Evolutionary conservation across 1,140 invertebrate genomes (phyloP).

Genomic region (Drosophila serrata): DNA sequence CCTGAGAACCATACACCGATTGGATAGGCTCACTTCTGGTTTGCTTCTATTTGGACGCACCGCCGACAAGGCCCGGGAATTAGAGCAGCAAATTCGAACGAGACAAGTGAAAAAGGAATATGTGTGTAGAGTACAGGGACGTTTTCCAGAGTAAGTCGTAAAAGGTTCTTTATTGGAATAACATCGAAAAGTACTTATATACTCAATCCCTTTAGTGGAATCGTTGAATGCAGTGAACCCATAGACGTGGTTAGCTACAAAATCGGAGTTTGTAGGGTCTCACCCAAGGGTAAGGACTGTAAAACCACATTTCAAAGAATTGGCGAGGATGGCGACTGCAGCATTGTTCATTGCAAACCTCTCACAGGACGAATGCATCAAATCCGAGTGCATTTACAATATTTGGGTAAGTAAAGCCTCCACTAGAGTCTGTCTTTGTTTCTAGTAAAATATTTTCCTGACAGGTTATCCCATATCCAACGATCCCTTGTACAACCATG

Average conservation of each 20-base stretch:
- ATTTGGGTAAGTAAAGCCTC: conserved; percentile 88
- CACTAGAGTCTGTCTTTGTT: not conserved
- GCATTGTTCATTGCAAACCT: conserved; percentile 96
- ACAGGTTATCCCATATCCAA: conserved; percentile 95
- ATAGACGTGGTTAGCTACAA: conserved; percentile 98
- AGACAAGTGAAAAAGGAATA: conserved; percentile 98
- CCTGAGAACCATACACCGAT: conserved; percentile 95
- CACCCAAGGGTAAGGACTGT: conserved; percentile 95
- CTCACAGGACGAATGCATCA: conserved; percentile 99
- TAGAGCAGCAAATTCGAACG: conserved; percentile 97
- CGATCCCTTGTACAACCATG: conserved; percentile 98
- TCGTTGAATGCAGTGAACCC: conserved; percentile 94
- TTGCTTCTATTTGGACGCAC: conserved; percentile 97
- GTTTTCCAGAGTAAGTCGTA: conserved; percentile 96
- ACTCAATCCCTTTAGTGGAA: conserved; percentile 87
- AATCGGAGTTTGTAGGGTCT: conserved; percentile 97
- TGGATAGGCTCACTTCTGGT: conserved; percentile 97
- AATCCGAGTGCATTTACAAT: conserved; percentile 99
- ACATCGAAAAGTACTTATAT: not conserved
- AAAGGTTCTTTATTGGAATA: not conserved
- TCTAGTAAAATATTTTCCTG: not conserved
- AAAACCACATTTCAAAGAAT: conserved; percentile 95
- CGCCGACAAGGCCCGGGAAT: conserved; percentile 95
- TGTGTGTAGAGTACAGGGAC: conserved; percentile 97
- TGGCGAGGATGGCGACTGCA: conserved; percentile 94